A percentile compares a stretch with the other conserved stretches of the same genome.
Evolutionary conservation across 1,140 invertebrate species (phyloP).

Genomic region (Diorhabda elongata): DNA sequence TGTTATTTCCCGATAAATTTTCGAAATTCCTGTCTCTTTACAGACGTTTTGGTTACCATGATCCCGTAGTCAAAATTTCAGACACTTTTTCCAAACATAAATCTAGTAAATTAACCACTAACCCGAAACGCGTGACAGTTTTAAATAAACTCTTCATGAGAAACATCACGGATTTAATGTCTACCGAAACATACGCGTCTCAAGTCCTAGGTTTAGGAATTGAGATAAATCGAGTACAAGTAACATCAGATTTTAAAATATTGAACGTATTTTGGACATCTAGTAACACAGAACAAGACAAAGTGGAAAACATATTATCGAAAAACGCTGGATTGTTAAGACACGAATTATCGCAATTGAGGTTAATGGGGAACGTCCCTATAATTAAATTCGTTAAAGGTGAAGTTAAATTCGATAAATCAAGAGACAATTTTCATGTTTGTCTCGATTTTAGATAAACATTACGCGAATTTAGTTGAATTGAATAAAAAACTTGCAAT

Average conservation of each 20-base stretch:
- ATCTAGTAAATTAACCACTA: conserved; percentile 23
- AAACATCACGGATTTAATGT: conserved; percentile 68
- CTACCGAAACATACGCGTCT: conserved; percentile 59
- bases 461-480: conserved; percentile 49
- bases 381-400: conserved; percentile 66
- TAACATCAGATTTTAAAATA: conserved; percentile 58
- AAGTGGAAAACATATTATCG: conserved; percentile 53
- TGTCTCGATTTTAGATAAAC: conserved; percentile 51
- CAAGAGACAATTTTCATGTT: conserved; percentile 1
- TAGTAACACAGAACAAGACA: conserved; percentile 48
- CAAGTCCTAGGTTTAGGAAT: conserved; percentile 59
- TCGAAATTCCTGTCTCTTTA: neutral
- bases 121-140: conserved; percentile 52
- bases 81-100: conserved; percentile 22
- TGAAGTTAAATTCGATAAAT: conserved; percentile 29
- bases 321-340: conserved; percentile 54
- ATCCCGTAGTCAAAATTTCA: conserved; percentile 11
- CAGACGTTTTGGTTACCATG: neutral
- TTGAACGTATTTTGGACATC: conserved; percentile 68
- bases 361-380: conserved; percentile 67
- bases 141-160: conserved; percentile 78
- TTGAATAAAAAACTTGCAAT: conserved; percentile 55
- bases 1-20: neutral
- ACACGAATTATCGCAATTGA: conserved; percentile 64
- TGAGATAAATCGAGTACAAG: conserved; percentile 61